Conservation (phyloP, 2,797 vertebrate species). For the Hemitrygon akajei region DNA sequence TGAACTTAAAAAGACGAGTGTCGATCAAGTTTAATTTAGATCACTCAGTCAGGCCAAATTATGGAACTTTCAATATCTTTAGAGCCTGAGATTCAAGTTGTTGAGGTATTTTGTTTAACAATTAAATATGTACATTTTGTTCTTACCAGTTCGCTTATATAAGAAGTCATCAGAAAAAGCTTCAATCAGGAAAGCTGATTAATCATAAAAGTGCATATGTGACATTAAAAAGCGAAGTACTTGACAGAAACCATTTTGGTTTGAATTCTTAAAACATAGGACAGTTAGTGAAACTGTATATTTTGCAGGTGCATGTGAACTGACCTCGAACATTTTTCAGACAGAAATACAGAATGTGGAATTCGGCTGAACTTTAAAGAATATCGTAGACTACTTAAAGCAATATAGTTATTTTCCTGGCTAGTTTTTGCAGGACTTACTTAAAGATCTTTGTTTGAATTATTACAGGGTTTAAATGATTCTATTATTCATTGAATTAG, state of each 20-base stretch:
- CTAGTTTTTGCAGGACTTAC: background rate
- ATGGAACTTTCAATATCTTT: background rate
- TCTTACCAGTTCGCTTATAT: background rate
- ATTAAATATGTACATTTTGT: background rate
- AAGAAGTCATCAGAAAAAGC: background rate
- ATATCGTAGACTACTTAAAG: background rate
- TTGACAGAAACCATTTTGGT: background rate
- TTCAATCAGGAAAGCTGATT: background rate
- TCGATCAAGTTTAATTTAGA: background rate
- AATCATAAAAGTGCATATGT: background rate
- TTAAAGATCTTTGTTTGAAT: background rate
- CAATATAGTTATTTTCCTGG: background rate
- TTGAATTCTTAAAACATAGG: background rate
- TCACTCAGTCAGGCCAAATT: background rate
- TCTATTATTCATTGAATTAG: background rate
- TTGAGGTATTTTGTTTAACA: background rate
- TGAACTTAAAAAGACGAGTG: background rate
- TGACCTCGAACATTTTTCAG: background rate
- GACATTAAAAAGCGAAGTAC: background rate
- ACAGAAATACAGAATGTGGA: constrained; percentile 9
- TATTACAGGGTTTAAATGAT: background rate
- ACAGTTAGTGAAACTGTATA: background rate
- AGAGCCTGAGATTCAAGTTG: background rate
- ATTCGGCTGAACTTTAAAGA: constrained; percentile 5
- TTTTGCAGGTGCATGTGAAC: background rate